Evolutionary conservation across 2,113 vertebrate genomes (phyloP).

Genomic region (Corythornis madagascariensis): DNA sequence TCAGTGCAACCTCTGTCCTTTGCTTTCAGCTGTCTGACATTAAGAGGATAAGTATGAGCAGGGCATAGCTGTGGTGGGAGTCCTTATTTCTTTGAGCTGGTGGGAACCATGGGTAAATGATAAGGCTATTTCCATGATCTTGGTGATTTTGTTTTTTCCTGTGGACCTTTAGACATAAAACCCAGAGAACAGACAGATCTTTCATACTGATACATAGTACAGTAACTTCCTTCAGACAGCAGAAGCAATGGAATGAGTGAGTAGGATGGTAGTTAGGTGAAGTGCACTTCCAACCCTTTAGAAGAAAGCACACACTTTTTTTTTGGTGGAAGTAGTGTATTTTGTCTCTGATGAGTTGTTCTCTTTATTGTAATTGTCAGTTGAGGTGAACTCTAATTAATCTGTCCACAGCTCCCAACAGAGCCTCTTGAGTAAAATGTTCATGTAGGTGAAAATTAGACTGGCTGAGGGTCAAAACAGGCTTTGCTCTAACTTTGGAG

Average conservation of each 20-base stretch:
- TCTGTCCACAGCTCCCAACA: background rate
- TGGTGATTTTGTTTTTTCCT: background rate
- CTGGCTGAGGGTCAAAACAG: background rate
- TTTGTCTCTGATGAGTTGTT: background rate
- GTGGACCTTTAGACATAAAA: background rate
- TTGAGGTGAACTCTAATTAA: background rate
- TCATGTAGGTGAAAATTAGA: background rate
- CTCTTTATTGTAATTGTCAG: background rate
- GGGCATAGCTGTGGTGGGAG: background rate
- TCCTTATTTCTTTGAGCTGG: background rate
- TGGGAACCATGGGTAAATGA: background rate
- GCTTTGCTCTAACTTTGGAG: background rate
- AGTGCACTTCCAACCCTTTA: background rate
- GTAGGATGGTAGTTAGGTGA: background rate
- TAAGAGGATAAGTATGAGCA: background rate
- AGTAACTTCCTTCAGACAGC: background rate
- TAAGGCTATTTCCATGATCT: background rate
- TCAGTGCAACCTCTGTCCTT: background rate
- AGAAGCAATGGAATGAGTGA: background rate
- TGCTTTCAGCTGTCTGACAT: background rate
- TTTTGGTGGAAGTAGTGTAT: background rate
- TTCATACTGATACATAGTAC: background rate
- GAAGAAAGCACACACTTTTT: background rate
- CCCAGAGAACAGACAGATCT: background rate
- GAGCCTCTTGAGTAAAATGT: background rate